These are phyloP conservation scores for Cygnus olor DNA, from an alignment of 2,797 vertebrate species.

Conservation along the genomic window DNA sequence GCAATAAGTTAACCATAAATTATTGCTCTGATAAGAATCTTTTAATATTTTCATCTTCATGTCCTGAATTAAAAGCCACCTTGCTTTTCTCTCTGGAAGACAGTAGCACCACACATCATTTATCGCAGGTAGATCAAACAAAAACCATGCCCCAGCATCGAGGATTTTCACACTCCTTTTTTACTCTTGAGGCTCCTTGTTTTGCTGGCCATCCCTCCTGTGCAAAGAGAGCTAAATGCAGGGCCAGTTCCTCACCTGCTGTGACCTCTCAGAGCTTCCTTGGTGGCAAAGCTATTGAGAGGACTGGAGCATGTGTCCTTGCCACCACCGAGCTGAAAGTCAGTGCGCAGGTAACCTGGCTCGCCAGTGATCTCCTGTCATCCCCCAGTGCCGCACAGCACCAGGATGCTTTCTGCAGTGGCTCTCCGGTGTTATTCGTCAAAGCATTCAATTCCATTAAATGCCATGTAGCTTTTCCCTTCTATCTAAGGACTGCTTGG, in stretches of 20 bases:
- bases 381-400: background rate
- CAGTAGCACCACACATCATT: background rate
- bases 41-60: conserved; percentile 40
- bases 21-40: conserved; percentile 30
- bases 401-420: background rate
- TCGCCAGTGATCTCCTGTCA: rapidly evolving
- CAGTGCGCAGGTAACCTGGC: rapidly evolving
- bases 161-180: background rate
- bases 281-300: background rate
- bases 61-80: conserved; percentile 27
- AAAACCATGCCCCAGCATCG: background rate
- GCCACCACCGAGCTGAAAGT: background rate
- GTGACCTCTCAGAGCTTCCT: background rate
- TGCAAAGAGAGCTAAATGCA: background rate
- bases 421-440: background rate
- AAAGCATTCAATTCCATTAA: background rate
- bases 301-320: background rate
- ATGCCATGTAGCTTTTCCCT: background rate
- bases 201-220: background rate
- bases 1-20: conserved; percentile 54
- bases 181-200: background rate
- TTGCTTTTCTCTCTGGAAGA: conserved; percentile 9
- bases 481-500: background rate
- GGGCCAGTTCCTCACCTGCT: background rate
- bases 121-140: background rate